Percentiles rank a stretch among this genome's conserved stretches.
Evolutionary conservation across 2,888 invertebrate genomes (phyloP).

Genomic region (Cheilosia pagana): DNA sequence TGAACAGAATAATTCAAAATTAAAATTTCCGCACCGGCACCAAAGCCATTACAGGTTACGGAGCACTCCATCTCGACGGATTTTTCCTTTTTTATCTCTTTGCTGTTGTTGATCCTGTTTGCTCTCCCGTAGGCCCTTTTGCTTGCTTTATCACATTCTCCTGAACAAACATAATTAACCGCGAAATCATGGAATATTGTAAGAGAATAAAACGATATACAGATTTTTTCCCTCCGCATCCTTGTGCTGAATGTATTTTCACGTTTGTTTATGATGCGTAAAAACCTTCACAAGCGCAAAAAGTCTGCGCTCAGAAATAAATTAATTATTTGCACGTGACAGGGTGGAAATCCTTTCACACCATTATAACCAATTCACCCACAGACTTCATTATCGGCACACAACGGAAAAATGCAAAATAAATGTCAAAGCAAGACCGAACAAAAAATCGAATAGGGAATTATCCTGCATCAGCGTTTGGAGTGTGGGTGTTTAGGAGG

Average conservation of each 20-base stretch:
- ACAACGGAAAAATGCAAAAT: constrained; percentile 14
- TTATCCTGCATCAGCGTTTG: not conserved
- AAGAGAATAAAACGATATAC: constrained; percentile 15
- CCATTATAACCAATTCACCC: constrained; percentile 1
- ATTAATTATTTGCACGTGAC: constrained; percentile 63
- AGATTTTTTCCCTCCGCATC: not conserved
- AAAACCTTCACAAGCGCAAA: constrained; percentile 3
- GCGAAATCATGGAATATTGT: constrained; percentile 41
- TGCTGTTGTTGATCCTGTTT: not conserved
- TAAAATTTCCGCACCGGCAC: constrained; percentile 30
- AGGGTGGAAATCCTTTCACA: constrained; percentile 53
- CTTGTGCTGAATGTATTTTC: not conserved
- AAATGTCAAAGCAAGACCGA: constrained; percentile 28
- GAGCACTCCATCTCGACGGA: not conserved
- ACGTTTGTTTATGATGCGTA: constrained; percentile 4
- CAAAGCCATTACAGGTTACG: constrained; percentile 29
- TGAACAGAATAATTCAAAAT: constrained; percentile 42
- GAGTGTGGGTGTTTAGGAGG: not conserved
- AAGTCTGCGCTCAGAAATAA: constrained; percentile 37
- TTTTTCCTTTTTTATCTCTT: not conserved
- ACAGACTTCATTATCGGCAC: constrained; percentile 18
- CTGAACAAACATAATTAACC: constrained; percentile 57
- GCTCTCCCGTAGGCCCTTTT: constrained; percentile 1
- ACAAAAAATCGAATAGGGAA: constrained; percentile 1
- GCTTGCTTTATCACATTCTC: constrained; percentile 20